Percentiles rank a stretch among this genome's conserved stretches.
Evolutionary conservation across 2,888 invertebrate species (phyloP).

Genomic region (Polydrusus cervinus): DNA sequence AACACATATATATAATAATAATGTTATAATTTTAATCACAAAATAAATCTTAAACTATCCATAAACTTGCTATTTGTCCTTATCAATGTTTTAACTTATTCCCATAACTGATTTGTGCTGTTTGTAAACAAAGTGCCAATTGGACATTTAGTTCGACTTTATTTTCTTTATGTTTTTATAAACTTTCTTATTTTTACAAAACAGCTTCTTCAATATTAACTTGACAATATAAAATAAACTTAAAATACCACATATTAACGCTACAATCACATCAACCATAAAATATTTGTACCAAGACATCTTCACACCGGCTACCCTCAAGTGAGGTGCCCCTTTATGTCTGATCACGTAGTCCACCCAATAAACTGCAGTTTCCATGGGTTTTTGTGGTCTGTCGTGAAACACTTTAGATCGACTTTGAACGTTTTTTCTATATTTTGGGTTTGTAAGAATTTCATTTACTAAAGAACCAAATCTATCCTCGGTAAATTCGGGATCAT

Average conservation of each 20-base stretch:
- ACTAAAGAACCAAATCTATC: constrained; percentile 22
- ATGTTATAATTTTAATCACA: too few relatives aligned
- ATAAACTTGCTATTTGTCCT: too few relatives aligned
- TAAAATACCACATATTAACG: constrained; percentile 2
- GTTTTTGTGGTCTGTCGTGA: constrained; percentile 59
- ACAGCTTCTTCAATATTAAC: constrained; percentile 11
- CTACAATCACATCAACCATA: constrained; percentile 18
- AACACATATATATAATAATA: too few relatives aligned
- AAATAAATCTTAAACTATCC: too few relatives aligned
- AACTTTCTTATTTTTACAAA: constrained; percentile 2
- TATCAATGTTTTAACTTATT: too few relatives aligned
- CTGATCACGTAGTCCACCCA: too few relatives aligned
- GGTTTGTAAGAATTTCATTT: constrained; percentile 42
- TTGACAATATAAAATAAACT: not conserved
- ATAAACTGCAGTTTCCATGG: too few relatives aligned
- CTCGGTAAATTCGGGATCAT: constrained; percentile 30
- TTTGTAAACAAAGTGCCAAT: too few relatives aligned
- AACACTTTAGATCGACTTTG: constrained; percentile 59
- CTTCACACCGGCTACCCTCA: constrained; percentile 38
- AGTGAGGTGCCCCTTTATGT: too few relatives aligned
- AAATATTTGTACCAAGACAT: constrained; percentile 62
- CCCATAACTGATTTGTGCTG: too few relatives aligned
- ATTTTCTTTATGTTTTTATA: too few relatives aligned
- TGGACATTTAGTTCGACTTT: too few relatives aligned
- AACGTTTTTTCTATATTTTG: constrained; percentile 59